A percentile compares a stretch with the other conserved stretches of the same genome.
Evolutionary conservation across 2,888 invertebrate species (phyloP).

Genomic region (Chloroclysta siterata): DNA sequence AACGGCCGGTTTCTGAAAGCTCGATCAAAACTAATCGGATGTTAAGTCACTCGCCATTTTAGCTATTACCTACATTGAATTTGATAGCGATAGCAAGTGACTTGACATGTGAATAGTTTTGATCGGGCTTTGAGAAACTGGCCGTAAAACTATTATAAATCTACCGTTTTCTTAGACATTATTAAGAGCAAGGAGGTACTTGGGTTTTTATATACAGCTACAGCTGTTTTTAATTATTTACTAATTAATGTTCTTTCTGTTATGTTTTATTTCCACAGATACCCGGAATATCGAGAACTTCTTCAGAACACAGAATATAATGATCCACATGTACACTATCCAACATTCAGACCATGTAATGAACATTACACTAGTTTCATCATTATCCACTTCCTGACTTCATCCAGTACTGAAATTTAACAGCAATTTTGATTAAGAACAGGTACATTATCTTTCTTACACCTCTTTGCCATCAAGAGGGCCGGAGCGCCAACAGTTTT

Average conservation of each 20-base stretch:
- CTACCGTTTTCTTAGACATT: conserved; percentile 1
- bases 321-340: too few relatives aligned
- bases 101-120: too few relatives aligned
- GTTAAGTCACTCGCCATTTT: too few relatives aligned
- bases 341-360: too few relatives aligned
- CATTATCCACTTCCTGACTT: not conserved
- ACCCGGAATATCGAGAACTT: not conserved
- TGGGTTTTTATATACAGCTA: conserved; percentile 11
- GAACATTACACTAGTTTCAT: not conserved
- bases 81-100: too few relatives aligned
- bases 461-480: too few relatives aligned
- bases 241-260: not conserved
- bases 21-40: too few relatives aligned
- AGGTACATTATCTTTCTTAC: not conserved
- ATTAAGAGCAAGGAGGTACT: conserved; percentile 16
- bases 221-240: not conserved
- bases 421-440: not conserved
- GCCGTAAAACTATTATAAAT: not conserved
- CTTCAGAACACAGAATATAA: not conserved
- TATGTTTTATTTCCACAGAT: conserved; percentile 3
- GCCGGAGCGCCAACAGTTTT: too few relatives aligned
- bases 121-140: too few relatives aligned
- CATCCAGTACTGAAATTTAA: not conserved
- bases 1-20: too few relatives aligned
- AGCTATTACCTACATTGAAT: too few relatives aligned